Conservation (phyloP, 2,888 invertebrate genomes). For the Brenthis ino region DNA sequence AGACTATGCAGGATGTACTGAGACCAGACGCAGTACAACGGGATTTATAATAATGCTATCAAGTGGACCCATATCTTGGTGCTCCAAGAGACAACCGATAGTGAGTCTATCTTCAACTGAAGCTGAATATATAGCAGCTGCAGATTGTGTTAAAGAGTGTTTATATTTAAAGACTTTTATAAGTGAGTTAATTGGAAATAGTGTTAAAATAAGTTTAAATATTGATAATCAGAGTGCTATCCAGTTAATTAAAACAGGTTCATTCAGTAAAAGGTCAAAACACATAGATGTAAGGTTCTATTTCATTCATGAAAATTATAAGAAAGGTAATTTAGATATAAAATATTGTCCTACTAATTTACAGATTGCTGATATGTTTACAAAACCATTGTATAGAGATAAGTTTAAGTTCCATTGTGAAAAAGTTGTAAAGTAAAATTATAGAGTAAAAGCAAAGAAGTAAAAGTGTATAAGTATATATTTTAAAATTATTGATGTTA, state of each 20-base stretch:
- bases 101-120: slow-evolving; percentile 44
- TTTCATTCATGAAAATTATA: slow-evolving; percentile 1
- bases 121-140: slow-evolving; percentile 8
- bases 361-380: slow-evolving; percentile 31
- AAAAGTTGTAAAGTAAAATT: too few relatives aligned
- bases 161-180: background rate
- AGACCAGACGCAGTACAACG: slow-evolving; percentile 41
- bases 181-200: background rate
- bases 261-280: background rate
- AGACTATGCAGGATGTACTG: slow-evolving; percentile 42
- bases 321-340: background rate
- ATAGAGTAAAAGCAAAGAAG: too few relatives aligned
- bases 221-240: background rate
- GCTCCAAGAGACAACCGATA: slow-evolving; percentile 42
- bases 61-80: slow-evolving; percentile 46
- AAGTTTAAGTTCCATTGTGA: background rate
- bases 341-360: slow-evolving; percentile 19
- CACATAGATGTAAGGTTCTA: slow-evolving; percentile 5
- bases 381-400: slow-evolving; percentile 23
- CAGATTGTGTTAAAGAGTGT: background rate
- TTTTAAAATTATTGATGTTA: too few relatives aligned
- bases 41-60: slow-evolving; percentile 42
- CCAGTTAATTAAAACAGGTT: background rate
- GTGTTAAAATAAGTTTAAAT: background rate
- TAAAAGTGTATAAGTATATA: too few relatives aligned